phyloP scores from a whole-genome alignment of 23 tunicate species.

The Phallusia fumigata region DNA sequence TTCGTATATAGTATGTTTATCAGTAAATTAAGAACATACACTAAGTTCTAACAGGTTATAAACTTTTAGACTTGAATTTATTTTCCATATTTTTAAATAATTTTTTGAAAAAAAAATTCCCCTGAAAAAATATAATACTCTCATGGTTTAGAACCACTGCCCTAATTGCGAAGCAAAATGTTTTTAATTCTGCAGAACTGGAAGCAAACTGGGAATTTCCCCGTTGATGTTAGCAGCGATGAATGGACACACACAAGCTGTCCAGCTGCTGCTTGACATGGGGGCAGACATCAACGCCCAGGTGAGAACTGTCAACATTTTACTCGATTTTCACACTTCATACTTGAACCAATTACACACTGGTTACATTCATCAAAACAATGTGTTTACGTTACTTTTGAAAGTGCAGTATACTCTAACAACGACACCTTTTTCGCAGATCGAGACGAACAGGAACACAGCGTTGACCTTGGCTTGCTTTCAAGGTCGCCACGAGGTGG shows the following conservation, averaged over 20 bases:
- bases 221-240: constrained; percentile 99
- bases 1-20: too few species aligned
- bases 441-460: constrained; percentile 98
- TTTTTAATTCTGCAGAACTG: constrained; percentile 53
- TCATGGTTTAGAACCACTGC: too few species aligned
- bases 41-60: neutral
- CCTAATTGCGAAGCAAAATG: too few species aligned
- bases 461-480: constrained; percentile 99
- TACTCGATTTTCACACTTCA: too few species aligned
- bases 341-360: too few species aligned
- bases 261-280: constrained; percentile 81
- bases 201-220: constrained; percentile 98
- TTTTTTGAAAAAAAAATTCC: neutral
- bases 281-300: constrained; percentile 99
- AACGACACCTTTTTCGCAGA: constrained; percentile 22
- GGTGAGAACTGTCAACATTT: constrained; percentile 25
- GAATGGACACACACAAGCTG: constrained; percentile 97
- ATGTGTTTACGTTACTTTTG: too few species aligned
- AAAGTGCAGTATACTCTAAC: too few species aligned
- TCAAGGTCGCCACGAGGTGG: constrained; percentile 99
- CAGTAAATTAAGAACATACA: too few species aligned
- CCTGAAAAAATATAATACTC: too few species aligned
- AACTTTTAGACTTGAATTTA: too few species aligned
- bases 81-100: neutral
- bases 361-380: too few species aligned